Evolutionary conservation across 1,140 invertebrate species (phyloP).

Genomic region (Littorina saxatilis): DNA sequence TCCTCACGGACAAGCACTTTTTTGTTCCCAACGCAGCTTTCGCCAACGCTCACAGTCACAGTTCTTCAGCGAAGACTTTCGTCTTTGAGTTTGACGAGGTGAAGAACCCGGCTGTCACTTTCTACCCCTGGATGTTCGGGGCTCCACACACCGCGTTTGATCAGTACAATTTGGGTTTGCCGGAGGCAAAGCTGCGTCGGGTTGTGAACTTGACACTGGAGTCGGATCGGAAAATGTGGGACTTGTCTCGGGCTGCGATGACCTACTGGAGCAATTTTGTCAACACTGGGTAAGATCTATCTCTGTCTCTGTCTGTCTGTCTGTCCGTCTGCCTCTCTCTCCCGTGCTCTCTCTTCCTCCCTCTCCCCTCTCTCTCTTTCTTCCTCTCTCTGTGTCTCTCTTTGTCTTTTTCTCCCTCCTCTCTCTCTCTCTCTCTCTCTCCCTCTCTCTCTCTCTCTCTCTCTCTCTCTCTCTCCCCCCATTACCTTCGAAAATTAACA

Average conservation of each 20-base stretch:
- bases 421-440: background rate
- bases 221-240: no score
- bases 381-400: background rate
- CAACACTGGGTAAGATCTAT: slow-evolving; percentile 1
- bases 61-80: no score
- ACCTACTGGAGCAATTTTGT: slow-evolving; percentile 27
- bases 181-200: no score
- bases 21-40: no score
- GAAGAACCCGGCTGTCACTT: no score
- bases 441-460: background rate
- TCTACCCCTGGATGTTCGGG: no score
- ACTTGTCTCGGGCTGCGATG: background rate
- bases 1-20: no score
- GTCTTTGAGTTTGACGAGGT: no score
- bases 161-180: no score
- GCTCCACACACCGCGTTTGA: no score
- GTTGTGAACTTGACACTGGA: no score
- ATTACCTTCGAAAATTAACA: background rate
- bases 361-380: background rate
- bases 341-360: background rate
- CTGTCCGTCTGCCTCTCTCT: slow-evolving; percentile 9
- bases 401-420: background rate
- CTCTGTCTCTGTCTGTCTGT: slow-evolving; percentile 16
- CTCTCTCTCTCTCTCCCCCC: background rate
- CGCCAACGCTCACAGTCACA: no score